Percentiles rank a stretch among this genome's conserved stretches.
Evolutionary conservation across 2,113 vertebrate species (phyloP).

Genomic region (Lamprologus callipterus): DNA sequence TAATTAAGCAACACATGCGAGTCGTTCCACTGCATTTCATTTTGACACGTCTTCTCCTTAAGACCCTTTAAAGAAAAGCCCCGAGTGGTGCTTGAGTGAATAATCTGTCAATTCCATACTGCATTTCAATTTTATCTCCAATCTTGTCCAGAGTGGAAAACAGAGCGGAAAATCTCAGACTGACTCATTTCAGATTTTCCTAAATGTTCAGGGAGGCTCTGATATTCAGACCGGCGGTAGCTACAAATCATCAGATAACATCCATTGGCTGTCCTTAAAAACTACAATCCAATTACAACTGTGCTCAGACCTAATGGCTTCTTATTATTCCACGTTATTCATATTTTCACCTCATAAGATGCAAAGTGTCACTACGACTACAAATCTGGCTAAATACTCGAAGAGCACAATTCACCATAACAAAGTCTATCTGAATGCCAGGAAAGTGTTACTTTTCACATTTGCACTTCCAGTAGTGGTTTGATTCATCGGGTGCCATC

Average conservation of each 20-base stretch:
- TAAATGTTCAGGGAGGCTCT: neutral
- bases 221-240: neutral
- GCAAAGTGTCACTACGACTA: neutral
- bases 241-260: neutral
- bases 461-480: neutral
- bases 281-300: neutral
- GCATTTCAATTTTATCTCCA: neutral
- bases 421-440: neutral
- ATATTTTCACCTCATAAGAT: neutral
- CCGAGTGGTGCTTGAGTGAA: neutral
- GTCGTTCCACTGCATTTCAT: neutral
- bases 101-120: neutral
- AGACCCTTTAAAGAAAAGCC: neutral
- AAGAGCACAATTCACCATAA: neutral
- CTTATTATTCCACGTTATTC: neutral
- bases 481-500: neutral
- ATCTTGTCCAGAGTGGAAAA: constrained; percentile 1
- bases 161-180: neutral
- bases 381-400: neutral
- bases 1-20: constrained; percentile 32
- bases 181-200: neutral
- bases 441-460: neutral
- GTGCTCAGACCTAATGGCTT: neutral
- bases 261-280: neutral
- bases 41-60: neutral